Evolutionary conservation across 1,140 invertebrate genomes (phyloP).

Genomic region (Apis mellifera): DNA sequence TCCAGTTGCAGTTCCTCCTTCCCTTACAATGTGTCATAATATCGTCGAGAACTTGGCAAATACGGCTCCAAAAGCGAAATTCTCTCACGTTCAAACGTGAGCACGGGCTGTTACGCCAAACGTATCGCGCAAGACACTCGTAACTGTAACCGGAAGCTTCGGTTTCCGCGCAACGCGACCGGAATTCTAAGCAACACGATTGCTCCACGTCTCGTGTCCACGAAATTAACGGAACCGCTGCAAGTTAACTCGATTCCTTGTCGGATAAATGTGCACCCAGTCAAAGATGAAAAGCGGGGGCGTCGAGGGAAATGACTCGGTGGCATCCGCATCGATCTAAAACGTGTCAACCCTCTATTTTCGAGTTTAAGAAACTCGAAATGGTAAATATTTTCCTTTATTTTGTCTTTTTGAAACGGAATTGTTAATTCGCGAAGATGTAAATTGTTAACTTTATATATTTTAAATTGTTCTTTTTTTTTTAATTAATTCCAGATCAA

Average conservation of each 20-base stretch:
- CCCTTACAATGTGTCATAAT: neutral
- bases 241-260: constrained; percentile 28
- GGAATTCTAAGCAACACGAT: constrained; percentile 32
- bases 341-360: neutral
- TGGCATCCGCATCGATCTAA: constrained; percentile 12
- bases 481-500: too few species aligned
- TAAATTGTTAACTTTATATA: neutral
- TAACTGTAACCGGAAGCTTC: constrained; percentile 22
- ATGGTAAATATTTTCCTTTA: too few species aligned
- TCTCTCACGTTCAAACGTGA: constrained; percentile 1
- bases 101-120: neutral
- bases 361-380: neutral
- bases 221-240: constrained; percentile 22
- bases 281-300: constrained; percentile 34
- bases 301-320: constrained; percentile 20
- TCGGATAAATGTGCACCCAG: neutral
- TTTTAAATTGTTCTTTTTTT: too few species aligned
- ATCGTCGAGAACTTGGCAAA: too few species aligned
- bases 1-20: too few species aligned
- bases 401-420: too few species aligned
- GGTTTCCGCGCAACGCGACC: constrained; percentile 7
- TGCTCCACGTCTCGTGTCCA: neutral
- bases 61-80: neutral
- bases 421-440: too few species aligned
- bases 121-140: neutral